Base-by-base conservation (phyloP, 2,797 vertebrate genomes). In the Parotocinclus haroldoi region DNA sequence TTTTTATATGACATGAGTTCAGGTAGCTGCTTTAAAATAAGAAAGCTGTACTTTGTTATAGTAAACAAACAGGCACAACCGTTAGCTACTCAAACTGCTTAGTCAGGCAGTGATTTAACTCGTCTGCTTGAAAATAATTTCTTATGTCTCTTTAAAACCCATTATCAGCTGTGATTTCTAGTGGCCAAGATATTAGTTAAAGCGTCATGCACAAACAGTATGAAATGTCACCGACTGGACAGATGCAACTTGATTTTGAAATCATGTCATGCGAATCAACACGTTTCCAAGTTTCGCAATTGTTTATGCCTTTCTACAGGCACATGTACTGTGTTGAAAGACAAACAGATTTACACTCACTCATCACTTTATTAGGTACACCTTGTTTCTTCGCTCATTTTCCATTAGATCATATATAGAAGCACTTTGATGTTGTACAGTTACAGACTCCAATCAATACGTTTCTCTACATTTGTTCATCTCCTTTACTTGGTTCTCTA, bases 291-390 rank as follows among this genome's bases (percentile, higher is more conserved):
- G n/a, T 75, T 70, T 75, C 38, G 10, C 52, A 75, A 75, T 46
- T 70, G 60, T 67, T 70, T 70, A 53, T 58, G 37, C 58, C 46
- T 50, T 63, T 58, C 48, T 75, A 54, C 17, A 39, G 37, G 69
- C 73, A 74, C 57, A 16, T 73, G 68, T 44, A 45, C n/a, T 38
- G 63, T 68, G 64, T 59, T 72, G 51, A 73, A 61, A 77, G 60
- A 36, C 69, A 6, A 40, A 71, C 52, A 45, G 19, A n/a, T n/a
- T n/a, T 46, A 11, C 3, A 58, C 63, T 67, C 42, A 46, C 27
- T 5, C 2, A 27, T 27, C 27, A 27, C 27, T 27, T 27, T 27
- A n/a, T n/a, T n/a, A n/a, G n/a, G n/a, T n/a, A n/a, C n/a, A 27
- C 27, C 27, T 27, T 27, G 27, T 27, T 27, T 27, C 27, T 27